Conservation (phyloP, 2,797 vertebrate genomes). For the Erethizon dorsatum region DNA sequence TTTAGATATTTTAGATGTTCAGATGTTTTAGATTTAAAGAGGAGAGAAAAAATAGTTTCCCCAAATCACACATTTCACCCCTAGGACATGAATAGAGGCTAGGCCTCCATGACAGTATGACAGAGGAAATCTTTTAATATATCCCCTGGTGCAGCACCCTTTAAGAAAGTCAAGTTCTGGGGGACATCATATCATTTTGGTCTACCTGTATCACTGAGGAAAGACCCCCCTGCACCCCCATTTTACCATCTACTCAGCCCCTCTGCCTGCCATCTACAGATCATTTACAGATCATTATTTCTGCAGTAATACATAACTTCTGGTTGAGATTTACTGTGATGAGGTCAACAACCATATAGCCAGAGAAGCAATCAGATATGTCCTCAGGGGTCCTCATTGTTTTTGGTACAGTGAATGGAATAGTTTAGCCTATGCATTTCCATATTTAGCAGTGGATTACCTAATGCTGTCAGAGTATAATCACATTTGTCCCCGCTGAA, state of each 20-base stretch:
- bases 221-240: neutral
- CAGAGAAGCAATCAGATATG: neutral
- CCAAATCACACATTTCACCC: neutral
- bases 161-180: neutral
- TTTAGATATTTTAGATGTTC: neutral
- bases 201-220: neutral
- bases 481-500: neutral
- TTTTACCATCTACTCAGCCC: neutral
- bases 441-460: constrained; percentile 14
- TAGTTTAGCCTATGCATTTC: neutral
- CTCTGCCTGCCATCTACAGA: neutral
- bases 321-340: neutral
- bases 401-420: neutral
- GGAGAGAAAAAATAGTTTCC: neutral
- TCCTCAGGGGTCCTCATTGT: neutral
- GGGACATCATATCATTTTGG: accelerated
- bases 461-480: neutral
- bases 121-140: neutral
- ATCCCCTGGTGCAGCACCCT: neutral
- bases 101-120: neutral
- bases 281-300: neutral
- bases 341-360: neutral
- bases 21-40: neutral
- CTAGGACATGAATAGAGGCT: neutral
- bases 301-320: neutral